These are phyloP conservation scores for Drosophila melanosoma DNA, from an alignment of 2,888 invertebrate species.

Conservation along the genomic window DNA sequence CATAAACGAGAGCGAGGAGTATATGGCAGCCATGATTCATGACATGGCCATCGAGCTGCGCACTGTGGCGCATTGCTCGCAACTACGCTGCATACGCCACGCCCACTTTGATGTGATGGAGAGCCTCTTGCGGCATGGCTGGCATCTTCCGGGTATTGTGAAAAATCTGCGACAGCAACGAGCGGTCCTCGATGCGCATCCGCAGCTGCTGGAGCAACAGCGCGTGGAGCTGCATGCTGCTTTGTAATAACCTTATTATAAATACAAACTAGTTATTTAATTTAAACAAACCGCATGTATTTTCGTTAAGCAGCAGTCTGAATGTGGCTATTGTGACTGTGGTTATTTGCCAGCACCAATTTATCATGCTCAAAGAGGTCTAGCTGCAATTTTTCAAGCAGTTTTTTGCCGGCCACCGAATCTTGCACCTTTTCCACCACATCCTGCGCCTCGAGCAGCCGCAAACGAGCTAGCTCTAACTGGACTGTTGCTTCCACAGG, in stretches of 20 bases:
- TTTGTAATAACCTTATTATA: neutral
- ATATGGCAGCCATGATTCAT: constrained; percentile 91
- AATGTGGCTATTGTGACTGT: constrained; percentile 25
- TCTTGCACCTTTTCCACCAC: constrained; percentile 82
- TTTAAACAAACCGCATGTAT: neutral
- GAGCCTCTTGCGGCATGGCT: constrained; percentile 93
- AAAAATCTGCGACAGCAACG: constrained; percentile 88
- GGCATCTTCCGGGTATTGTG: constrained; percentile 90
- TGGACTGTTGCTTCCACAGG: constrained; percentile 38
- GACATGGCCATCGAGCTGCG: constrained; percentile 93
- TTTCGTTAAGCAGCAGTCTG: constrained; percentile 9
- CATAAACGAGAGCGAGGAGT: constrained; percentile 93
- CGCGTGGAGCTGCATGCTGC: constrained; percentile 69
- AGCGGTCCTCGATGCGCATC: constrained; percentile 85
- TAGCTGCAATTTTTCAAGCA: constrained; percentile 69
- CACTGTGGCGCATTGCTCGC: constrained; percentile 92
- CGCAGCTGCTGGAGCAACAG: constrained; percentile 75
- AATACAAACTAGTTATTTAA: constrained; percentile 13
- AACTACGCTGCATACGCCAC: constrained; percentile 92
- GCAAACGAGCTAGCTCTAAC: constrained; percentile 62
- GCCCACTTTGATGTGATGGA: constrained; percentile 92
- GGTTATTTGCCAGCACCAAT: constrained; percentile 37
- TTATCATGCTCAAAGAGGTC: constrained; percentile 65
- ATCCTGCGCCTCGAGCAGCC: constrained; percentile 74
- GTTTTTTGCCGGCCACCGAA: constrained; percentile 81